Base-by-base conservation (phyloP, 2,888 invertebrate genomes). In the Dicycla oo region DNA sequence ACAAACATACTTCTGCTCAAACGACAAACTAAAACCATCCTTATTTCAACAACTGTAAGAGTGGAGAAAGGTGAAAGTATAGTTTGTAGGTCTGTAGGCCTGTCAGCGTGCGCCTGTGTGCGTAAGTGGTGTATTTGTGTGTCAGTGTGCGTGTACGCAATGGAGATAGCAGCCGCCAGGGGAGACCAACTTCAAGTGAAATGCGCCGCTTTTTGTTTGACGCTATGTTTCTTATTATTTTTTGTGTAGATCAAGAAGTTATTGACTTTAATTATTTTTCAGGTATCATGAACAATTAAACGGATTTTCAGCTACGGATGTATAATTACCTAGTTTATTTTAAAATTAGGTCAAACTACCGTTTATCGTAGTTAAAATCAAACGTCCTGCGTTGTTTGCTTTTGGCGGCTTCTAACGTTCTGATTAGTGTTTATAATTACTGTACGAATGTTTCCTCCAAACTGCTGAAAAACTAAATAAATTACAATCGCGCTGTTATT, bases 31-130 rank as follows among this genome's bases (percentile, higher is more conserved):
- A 91, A 88, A 86, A 86, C 87, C 57, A 58, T 73, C 84, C 85
- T 80, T 93, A 92, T 86, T 69, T 54, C 68, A 73, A 83, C 62
- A 72, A 70, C 20, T 38, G 78, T 87, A 91, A 87, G 88, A 78
- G 75, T 75, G 76, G 73, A 77, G 81, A 84, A 84, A 81, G 89
- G 91, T 90, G 93, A 93, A 93, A 93, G 93, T 90, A 88, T 75
- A 76, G 91, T 93, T 94, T 93, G 94, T 95, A 94, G 95, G 95
- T 95, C 95, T 95, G 92, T 95, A 95, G 95, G 95, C 94, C 94
- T 94, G 91, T 76, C 86, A 56, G 51, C 47, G 82, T 80, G 82
- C 82, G 85, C 77, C 76, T 89, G 93, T 91, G 92, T 89, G 94
- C 83, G 92, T 89, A 88, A 79, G 86, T 77, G 86, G 87, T 82